Percentiles rank a stretch among this genome's conserved stretches.
phyloP scores from a whole-genome alignment of 2,888 invertebrate species.

The Xestoiulus laeticollis region DNA sequence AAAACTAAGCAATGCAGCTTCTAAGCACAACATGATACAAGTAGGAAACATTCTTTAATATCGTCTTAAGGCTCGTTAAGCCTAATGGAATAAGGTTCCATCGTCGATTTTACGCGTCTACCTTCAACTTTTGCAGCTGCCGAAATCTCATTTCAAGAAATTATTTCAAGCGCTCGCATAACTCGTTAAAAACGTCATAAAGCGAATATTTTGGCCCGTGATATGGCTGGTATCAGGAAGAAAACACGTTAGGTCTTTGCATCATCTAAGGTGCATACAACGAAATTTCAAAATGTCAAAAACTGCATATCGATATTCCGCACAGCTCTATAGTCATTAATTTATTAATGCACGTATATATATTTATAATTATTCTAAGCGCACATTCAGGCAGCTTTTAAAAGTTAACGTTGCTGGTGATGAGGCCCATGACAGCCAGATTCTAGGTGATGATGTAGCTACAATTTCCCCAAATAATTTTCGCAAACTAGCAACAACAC shows the following conservation, averaged over 20 bases:
- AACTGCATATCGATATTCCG: not conserved
- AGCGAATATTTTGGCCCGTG: not conserved
- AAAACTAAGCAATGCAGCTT: not conserved
- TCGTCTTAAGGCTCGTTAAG: not conserved
- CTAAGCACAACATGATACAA: not conserved
- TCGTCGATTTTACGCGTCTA: not conserved
- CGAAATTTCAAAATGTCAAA: not conserved
- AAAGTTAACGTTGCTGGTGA: not conserved
- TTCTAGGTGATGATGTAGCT: constrained; percentile 15
- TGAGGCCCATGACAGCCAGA: constrained; percentile 23
- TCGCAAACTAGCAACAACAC: not conserved
- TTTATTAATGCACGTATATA: not conserved
- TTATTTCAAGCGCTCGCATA: not conserved
- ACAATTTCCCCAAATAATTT: constrained; percentile 1
- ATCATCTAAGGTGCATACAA: not conserved
- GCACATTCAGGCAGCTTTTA: not conserved
- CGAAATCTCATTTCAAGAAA: not conserved
- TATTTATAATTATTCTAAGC: constrained; percentile 18
- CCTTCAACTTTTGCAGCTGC: not conserved
- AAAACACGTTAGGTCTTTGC: not conserved
- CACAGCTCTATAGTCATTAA: not conserved
- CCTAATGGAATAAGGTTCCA: not conserved
- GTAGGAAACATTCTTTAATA: not conserved
- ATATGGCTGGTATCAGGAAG: not conserved
- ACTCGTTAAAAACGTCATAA: constrained; percentile 5